These are phyloP conservation scores for Actinernus sp. DNA, from an alignment of 92 coral and sea anemone genomes.

Conservation along the genomic window DNA sequence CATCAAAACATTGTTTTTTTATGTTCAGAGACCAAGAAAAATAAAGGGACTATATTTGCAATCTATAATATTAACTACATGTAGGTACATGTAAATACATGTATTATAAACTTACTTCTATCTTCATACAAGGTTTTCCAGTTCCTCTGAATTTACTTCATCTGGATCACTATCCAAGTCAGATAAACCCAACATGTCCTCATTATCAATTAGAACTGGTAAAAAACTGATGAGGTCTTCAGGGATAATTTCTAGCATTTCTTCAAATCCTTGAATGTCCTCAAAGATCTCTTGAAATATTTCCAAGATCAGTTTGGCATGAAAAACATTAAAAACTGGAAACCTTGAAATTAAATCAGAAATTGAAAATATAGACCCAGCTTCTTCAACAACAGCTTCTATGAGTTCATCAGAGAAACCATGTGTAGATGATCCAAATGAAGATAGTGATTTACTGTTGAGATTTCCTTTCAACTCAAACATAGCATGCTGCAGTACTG, in stretches of 20 bases:
- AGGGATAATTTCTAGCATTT: conserved; percentile 8
- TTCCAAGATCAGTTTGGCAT: conserved; percentile 30
- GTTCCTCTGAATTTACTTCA: conserved; percentile 4
- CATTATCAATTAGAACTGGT: neutral
- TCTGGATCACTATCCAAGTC: conserved; percentile 8
- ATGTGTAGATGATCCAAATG: conserved; percentile 26
- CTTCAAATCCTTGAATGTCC: conserved; percentile 28
- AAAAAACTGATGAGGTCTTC: conserved; percentile 10
- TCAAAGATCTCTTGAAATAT: conserved; percentile 41
- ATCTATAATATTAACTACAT: too few species aligned
- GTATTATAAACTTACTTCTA: too few species aligned
- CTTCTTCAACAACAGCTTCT: conserved; percentile 24
- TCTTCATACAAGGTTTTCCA: conserved; percentile 27
- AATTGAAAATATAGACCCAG: conserved; percentile 16
- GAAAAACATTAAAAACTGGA: conserved; percentile 9
- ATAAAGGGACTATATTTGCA: too few species aligned
- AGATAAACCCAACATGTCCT: neutral
- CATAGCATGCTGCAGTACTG: conserved; percentile 13
- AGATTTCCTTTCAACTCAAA: conserved; percentile 25
- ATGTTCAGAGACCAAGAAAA: too few species aligned
- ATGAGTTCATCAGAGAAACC: conserved; percentile 37
- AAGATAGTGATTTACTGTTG: conserved; percentile 1
- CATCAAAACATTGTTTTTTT: too few species aligned
- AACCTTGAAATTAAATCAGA: conserved; percentile 18
- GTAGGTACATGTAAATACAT: too few species aligned